These are phyloP conservation scores for Hydrophis major DNA, from an alignment of 2,797 vertebrate genomes.

Conservation along the genomic window DNA sequence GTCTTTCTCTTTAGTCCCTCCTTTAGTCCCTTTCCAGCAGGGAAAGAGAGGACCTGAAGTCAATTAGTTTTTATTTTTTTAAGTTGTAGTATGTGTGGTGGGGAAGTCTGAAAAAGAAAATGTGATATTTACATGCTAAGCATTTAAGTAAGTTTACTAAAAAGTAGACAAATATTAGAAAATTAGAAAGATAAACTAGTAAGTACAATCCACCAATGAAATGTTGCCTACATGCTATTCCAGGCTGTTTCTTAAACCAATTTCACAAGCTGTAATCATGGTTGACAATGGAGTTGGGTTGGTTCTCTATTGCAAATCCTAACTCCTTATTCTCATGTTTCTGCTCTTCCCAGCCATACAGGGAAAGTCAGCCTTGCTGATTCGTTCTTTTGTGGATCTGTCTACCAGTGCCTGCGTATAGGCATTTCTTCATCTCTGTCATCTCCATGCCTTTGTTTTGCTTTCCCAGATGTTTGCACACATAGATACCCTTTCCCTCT, in stretches of 20 bases:
- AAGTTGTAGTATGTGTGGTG: not conserved
- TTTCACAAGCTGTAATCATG: not conserved
- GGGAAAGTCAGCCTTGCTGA: not conserved
- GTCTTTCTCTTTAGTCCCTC: not conserved
- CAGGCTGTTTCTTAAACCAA: not conserved
- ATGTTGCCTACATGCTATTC: not conserved
- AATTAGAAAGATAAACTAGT: not conserved
- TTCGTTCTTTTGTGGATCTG: not conserved
- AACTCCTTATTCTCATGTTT: not conserved
- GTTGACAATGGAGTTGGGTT: not conserved
- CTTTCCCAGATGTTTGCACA: not conserved
- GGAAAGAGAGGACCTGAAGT: not conserved
- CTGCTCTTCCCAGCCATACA: not conserved
- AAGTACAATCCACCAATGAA: not conserved
- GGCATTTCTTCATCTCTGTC: not conserved
- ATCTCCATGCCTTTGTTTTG: not conserved
- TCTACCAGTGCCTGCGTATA: not conserved
- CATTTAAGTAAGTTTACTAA: not conserved
- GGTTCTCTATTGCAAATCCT: not conserved
- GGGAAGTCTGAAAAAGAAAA: not conserved
- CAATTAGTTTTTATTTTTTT: not conserved
- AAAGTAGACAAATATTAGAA: not conserved
- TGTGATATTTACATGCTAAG: not conserved
- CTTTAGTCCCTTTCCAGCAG: not conserved
- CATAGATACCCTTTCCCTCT: not conserved